A percentile compares a stretch with the other conserved stretches of the same genome.
phyloP scores from a whole-genome alignment of 2,113 vertebrate species.

The Eupsittula cactorum region DNA sequence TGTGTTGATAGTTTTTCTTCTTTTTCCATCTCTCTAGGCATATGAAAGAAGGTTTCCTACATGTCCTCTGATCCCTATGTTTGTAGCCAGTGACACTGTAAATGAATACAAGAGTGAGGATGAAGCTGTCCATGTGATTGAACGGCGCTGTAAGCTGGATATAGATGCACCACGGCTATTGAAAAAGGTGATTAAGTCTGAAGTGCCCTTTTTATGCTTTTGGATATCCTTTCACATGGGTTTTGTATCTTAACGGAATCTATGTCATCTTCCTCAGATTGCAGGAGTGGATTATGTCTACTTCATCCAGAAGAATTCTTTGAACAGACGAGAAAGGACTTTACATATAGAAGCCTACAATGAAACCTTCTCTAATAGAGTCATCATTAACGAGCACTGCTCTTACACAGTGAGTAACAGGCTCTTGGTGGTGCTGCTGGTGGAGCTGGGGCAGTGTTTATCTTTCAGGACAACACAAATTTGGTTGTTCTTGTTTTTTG shows the following conservation, averaged over 20 bases:
- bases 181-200: constrained; percentile 83
- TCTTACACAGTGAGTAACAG: constrained; percentile 88
- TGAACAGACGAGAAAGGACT: constrained; percentile 90
- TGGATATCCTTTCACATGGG: neutral
- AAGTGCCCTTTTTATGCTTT: neutral
- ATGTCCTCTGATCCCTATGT: constrained; percentile 92
- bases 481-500: neutral
- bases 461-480: neutral
- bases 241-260: neutral
- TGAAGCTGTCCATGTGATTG: constrained; percentile 77
- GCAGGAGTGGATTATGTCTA: constrained; percentile 96
- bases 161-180: constrained; percentile 91
- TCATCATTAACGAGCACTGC: constrained; percentile 92
- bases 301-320: constrained; percentile 93
- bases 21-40: constrained; percentile 73
- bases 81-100: constrained; percentile 89
- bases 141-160: constrained; percentile 91
- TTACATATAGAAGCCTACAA: constrained; percentile 95
- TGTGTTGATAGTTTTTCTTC: neutral
- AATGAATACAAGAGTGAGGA: constrained; percentile 87
- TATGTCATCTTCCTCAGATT: constrained; percentile 75
- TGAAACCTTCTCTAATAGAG: constrained; percentile 93
- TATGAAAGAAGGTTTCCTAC: constrained; percentile 94
- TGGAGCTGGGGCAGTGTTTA: neutral
- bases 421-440: neutral